Conservation (phyloP, 2,888 invertebrate species). For the Steromphala cineraria region DNA sequence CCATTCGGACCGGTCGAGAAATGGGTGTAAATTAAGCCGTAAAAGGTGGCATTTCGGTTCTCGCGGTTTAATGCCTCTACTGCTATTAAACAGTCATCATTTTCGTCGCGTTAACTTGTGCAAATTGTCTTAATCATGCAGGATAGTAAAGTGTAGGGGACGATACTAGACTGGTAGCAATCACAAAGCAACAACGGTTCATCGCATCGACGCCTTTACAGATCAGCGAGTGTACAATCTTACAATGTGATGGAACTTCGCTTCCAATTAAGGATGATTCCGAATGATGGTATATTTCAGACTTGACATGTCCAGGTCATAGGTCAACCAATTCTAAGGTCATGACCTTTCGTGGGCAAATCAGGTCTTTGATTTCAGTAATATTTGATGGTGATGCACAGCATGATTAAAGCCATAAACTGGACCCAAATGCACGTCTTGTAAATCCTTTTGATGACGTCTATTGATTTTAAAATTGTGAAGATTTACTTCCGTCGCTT, state of each 20-base stretch:
- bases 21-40: not conserved
- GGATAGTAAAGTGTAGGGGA: not conserved
- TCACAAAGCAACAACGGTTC: not conserved
- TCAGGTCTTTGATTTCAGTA: not conserved
- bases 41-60: not conserved
- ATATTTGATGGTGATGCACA: not conserved
- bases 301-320: not conserved
- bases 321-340: not conserved
- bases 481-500: not conserved
- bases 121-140: slow-evolving; percentile 6
- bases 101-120: not conserved
- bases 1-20: not conserved
- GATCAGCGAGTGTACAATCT: not conserved
- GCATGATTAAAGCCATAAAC: not conserved
- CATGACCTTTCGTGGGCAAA: not conserved
- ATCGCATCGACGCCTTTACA: not conserved
- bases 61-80: not conserved
- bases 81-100: slow-evolving; percentile 1
- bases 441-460: not conserved
- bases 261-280: not conserved
- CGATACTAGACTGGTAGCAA: not conserved
- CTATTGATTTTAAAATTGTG: slow-evolving; percentile 5
- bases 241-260: not conserved
- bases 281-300: not conserved
- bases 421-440: not conserved